Conservation (phyloP, 1,140 invertebrate species). For the Temnothorax nylanderi region DNA sequence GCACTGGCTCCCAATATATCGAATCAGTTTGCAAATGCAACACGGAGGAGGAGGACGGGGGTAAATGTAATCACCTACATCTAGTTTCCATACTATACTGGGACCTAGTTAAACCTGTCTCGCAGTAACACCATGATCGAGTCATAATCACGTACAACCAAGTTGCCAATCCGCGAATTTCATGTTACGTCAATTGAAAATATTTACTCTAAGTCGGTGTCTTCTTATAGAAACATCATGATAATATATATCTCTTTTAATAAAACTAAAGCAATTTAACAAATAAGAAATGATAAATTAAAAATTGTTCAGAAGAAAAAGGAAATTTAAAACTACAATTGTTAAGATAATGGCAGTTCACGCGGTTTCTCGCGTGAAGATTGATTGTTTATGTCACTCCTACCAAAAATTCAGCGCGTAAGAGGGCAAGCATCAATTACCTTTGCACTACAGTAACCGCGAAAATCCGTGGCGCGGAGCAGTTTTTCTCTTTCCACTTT, state of each 20-base stretch:
- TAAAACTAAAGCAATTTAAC: background rate
- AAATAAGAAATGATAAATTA: background rate
- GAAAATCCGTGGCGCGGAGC: conserved; percentile 66
- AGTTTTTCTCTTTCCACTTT: conserved; percentile 77
- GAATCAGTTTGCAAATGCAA: conserved; percentile 63
- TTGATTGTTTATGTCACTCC: conserved; percentile 53
- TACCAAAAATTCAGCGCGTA: conserved; percentile 57
- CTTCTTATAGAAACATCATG: background rate
- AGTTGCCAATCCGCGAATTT: conserved; percentile 1
- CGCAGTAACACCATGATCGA: conserved; percentile 53
- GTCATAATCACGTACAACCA: conserved; percentile 26
- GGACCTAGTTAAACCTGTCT: conserved; percentile 67
- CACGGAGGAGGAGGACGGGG: conserved; percentile 31
- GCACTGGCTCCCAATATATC: conserved; percentile 31
- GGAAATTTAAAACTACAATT: background rate
- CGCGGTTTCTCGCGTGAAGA: background rate
- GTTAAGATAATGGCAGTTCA: background rate
- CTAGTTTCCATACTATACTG: conserved; percentile 47
- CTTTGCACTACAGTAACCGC: conserved; percentile 61
- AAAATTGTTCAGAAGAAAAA: background rate
- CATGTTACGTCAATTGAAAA: background rate
- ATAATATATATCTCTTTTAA: background rate
- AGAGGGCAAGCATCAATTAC: conserved; percentile 69
- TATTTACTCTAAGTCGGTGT: background rate
- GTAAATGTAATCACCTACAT: conserved; percentile 66